Base-by-base conservation (phyloP, 2,888 invertebrate species). In the Pomacea canaliculata region DNA sequence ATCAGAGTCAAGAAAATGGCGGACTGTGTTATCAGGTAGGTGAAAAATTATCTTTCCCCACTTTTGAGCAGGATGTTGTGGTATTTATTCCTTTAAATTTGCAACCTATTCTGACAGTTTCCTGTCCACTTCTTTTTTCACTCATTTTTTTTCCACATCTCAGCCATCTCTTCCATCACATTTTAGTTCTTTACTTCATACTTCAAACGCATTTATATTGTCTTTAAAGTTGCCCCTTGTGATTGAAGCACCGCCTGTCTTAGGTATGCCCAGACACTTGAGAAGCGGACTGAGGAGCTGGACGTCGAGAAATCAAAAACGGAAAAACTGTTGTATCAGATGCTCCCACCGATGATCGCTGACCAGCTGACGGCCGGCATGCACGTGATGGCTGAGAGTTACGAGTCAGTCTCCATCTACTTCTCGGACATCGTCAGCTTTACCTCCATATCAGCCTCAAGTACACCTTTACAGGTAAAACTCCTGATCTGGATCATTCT, bases 251-350 rank as follows among this genome's bases (percentile, higher is more conserved):
- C 51, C 51, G 3, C 8, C 1, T 16, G 10, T 56, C 8, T 56
- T 63, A 76, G 68, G 9, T 83, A 82, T 72, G 81, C 85, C 1
- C 78, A 76, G 7, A 70, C 74, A 23, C 74, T 87, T 23, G 81
- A 83, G 48, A 76, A 82, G 56, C 83, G 85, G 78, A 87, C 86
- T 1, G 73, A 78, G 5, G 84, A 85, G 59, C 77, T 88, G 56
- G 79, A 85, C 49, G 82, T 83, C 49, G 87, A 88, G 80, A 88
- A 86, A 73, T 83, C 84, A 73, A 84, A 83, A 70, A 86, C 88
- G 10, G 88, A 88, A 49, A 80, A 84, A 0, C 80, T 89, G 10
- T 82, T 89, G 27, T 88, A 85, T 73, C 82, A 87, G 68, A 85
- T 89, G 85, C 79, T 89, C 48, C 89, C 89, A 0, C 81, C 82